Conservation (phyloP, 2,888 invertebrate genomes). For the Heliconius aoede region DNA sequence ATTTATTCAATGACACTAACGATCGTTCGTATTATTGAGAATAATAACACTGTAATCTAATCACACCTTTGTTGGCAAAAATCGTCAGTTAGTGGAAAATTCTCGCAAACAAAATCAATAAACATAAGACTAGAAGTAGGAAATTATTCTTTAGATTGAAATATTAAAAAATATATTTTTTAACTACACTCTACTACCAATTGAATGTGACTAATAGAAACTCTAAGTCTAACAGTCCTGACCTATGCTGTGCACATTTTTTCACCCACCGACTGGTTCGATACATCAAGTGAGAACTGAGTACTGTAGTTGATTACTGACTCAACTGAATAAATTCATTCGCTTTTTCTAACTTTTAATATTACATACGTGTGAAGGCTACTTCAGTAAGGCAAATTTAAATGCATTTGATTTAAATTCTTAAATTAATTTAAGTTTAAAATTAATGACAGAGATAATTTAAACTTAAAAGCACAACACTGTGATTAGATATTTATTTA, state of each 20-base stretch:
- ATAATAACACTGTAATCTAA: slow-evolving; percentile 59
- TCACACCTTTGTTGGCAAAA: slow-evolving; percentile 57
- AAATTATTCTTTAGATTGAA: slow-evolving; percentile 49
- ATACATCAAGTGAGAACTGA: slow-evolving; percentile 20
- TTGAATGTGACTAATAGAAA: slow-evolving; percentile 18
- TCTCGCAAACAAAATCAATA: slow-evolving; percentile 66
- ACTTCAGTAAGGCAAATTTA: background rate
- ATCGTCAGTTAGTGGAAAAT: slow-evolving; percentile 56
- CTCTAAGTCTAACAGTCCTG: slow-evolving; percentile 39
- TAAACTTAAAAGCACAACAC: background rate
- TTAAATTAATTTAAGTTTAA: background rate
- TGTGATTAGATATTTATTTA: background rate
- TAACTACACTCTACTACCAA: slow-evolving; percentile 56
- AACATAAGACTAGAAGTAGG: slow-evolving; percentile 55
- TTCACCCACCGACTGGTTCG: slow-evolving; percentile 55
- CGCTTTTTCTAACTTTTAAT: slow-evolving; percentile 26
- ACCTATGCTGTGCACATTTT: slow-evolving; percentile 59
- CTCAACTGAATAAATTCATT: slow-evolving; percentile 33
- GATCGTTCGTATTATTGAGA: slow-evolving; percentile 58
- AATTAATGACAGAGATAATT: background rate
- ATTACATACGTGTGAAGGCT: slow-evolving; percentile 33
- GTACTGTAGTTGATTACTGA: slow-evolving; percentile 1
- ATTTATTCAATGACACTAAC: slow-evolving; percentile 70
- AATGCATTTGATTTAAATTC: background rate
- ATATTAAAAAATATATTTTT: slow-evolving; percentile 38